Base-by-base conservation (phyloP, 2,888 invertebrate genomes). In the Lypha dubia region DNA sequence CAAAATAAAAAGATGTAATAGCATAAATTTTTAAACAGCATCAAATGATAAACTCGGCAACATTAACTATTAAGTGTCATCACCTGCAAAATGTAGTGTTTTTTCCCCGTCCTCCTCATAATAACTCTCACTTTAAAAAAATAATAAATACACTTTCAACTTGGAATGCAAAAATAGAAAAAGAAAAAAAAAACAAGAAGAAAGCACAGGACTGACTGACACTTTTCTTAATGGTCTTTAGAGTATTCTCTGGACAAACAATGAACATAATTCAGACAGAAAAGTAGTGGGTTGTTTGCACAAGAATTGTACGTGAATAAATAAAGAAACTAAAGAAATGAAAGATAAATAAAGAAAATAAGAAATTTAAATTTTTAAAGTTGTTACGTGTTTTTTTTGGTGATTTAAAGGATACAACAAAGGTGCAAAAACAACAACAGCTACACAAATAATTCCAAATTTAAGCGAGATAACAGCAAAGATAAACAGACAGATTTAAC, bases 381-480 rank as follows among this genome's bases (percentile, higher is more conserved):
- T 56, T 35, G 28, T 65, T 63, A 32, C 38, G 46, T 65, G 58
- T 46, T 65, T 8, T 56, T 58, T n/a, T n/a, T n/a, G n/a, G n/a
- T n/a, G n/a, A n/a, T n/a, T 49, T 28, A 38, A 58, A 63, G 35
- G 46, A 11, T 46, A 77, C 35, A 41, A 41, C 46, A 58, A 58
- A 73, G 67, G 68, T 68, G 41, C 60, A 77, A 77, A 51, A 24
- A 53, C 44, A 38, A 63, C 17, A 68, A 41, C 68, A 70, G 35
- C 51, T 81, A 76, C 49, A 76, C 60, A 84, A 81, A 79, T 84
- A 82, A 84, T 82, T 60, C 63, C 28, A 51, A 67, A 67, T 84
- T 83, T 84, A 71, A 71, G 38, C 32, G 20, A 32, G 71, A 80
- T 71, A 65, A 58, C 56, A 81, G 68, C 71, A 41, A 63, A 68